Conservation (phyloP, 2,797 vertebrate genomes). For the Gastrophryne carolinensis region DNA sequence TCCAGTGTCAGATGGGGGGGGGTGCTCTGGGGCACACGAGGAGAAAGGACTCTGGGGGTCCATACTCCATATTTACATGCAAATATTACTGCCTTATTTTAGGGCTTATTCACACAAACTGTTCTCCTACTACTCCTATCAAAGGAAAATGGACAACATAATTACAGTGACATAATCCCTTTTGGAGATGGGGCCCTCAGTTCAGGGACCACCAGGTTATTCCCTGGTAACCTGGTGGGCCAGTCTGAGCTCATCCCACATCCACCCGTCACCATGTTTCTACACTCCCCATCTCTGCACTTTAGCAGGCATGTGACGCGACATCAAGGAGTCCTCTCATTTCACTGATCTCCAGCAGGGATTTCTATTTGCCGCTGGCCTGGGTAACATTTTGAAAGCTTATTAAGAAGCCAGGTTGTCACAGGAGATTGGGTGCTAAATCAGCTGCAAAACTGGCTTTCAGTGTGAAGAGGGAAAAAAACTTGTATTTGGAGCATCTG, state of each 20-base stretch:
- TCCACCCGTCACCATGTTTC: neutral
- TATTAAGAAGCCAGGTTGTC: constrained; percentile 37
- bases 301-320: neutral
- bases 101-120: too few species aligned
- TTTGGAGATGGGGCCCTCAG: too few species aligned
- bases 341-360: neutral
- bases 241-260: neutral
- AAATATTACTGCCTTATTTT: too few species aligned
- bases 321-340: neutral
- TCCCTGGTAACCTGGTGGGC: too few species aligned
- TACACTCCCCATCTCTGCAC: neutral
- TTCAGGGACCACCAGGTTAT: too few species aligned
- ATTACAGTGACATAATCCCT: too few species aligned
- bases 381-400: constrained; percentile 32
- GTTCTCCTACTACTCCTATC: too few species aligned
- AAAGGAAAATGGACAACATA: too few species aligned
- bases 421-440: constrained; percentile 14
- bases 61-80: too few species aligned
- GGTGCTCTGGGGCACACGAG: too few species aligned
- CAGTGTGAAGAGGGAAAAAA: constrained; percentile 12
- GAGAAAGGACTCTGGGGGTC: too few species aligned
- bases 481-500: neutral
- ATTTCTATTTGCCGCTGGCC: constrained; percentile 23
- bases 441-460: constrained; percentile 25
- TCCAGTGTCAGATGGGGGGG: too few species aligned